Evolutionary conservation across 2,888 invertebrate species (phyloP).

Genomic region (Nysson spinosus): DNA sequence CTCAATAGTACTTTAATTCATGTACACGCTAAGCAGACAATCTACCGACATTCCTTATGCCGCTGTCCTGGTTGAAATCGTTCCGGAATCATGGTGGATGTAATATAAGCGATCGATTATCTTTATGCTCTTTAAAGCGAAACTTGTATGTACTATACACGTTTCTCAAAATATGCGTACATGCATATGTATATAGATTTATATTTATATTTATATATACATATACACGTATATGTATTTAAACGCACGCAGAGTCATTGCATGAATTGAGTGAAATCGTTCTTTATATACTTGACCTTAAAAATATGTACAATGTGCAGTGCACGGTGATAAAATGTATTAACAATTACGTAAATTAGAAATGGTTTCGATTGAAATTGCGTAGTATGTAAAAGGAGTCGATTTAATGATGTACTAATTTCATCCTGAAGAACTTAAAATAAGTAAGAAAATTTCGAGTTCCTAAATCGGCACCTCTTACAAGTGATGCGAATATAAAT

Average conservation of each 20-base stretch:
- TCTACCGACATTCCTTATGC: slow-evolving; percentile 53
- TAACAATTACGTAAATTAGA: neutral
- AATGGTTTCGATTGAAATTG: neutral
- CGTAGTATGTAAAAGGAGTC: too few relatives aligned
- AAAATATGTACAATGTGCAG: too few relatives aligned
- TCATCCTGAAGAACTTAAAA: too few relatives aligned
- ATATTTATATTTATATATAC: slow-evolving; percentile 9
- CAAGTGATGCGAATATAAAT: too few relatives aligned
- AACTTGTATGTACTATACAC: slow-evolving; percentile 32
- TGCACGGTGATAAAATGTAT: too few relatives aligned
- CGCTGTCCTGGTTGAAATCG: slow-evolving; percentile 51
- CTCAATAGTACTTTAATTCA: slow-evolving; percentile 76
- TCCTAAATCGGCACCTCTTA: too few relatives aligned
- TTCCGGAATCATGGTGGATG: slow-evolving; percentile 36
- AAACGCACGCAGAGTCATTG: slow-evolving; percentile 13
- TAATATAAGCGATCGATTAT: slow-evolving; percentile 39
- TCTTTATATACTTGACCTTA: neutral
- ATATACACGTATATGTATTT: slow-evolving; percentile 15
- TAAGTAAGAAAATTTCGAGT: too few relatives aligned
- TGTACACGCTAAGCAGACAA: slow-evolving; percentile 68
- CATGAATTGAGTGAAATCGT: slow-evolving; percentile 26
- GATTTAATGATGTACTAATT: too few relatives aligned
- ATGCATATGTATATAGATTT: slow-evolving; percentile 23
- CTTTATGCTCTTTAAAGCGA: slow-evolving; percentile 17
- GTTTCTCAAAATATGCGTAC: slow-evolving; percentile 17